Evolutionary conservation across 1,140 invertebrate species (phyloP), one percentile per base, ranked within the genome.

Genomic region (Caenorhabditis brenneri): DNA sequence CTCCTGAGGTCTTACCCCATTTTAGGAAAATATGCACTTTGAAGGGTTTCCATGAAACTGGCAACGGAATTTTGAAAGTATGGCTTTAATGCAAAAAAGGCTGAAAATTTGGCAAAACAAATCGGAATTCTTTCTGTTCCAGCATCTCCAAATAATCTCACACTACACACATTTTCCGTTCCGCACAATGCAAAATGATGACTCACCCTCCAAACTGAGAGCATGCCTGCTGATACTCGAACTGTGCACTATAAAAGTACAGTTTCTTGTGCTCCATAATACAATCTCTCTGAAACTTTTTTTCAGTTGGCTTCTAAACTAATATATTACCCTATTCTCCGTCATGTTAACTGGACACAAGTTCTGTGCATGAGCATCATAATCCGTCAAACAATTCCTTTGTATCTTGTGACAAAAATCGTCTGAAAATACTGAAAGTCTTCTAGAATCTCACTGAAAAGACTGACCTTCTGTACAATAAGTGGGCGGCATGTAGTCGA

Each of bases 341-440:
- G 65, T 74, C 36, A 42, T 42, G 19, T 74, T 74, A 10, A 27
- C 22, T 7, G 65, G 22, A 74, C 65, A 74, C 36, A 74, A 42
- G n/a, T 74, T 74, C 7, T 27, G 19, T 12, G 36, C 65, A 24
- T 74, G 42, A 2, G 6, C 6, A 31, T 74, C 65, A 42, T 74
- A 74, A 74, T 74, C 65, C 65, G 36, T 74, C 65, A 74, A 42
- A 31, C 65, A 74, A 42, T 74, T 74, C n/a, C 65, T 42, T 24
- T 74, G 5, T 2, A 74, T 6, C 46, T 74, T 74, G 29, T 74
- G 42, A 42, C 65, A 74, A 74, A 74, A 74, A n/a, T 74, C 33
- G 22, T 74, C 65, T 74, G 65, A 46, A 74, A 74, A 24, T 12
- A 24, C 22, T 42, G 7, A n/a, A 42, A 65, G 3, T 74, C 22